Conservation (phyloP, 2,797 vertebrate genomes). For the Notoglanidium macrostoma region DNA sequence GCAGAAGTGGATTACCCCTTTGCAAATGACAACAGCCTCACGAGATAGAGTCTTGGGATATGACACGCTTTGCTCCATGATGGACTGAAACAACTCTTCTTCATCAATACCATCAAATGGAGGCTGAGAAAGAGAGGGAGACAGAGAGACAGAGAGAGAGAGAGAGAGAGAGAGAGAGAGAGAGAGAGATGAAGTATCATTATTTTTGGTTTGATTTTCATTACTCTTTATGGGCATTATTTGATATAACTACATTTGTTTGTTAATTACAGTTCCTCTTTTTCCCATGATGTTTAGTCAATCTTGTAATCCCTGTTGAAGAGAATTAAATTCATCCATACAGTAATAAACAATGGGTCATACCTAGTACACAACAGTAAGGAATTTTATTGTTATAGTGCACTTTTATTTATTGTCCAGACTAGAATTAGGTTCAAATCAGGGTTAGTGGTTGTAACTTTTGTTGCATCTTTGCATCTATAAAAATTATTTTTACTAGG, state of each 20-base stretch:
- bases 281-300: neutral
- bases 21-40: constrained; percentile 90
- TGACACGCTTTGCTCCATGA: constrained; percentile 88
- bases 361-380: neutral
- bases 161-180: constrained; percentile 36
- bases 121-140: constrained; percentile 69
- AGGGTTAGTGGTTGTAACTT: neutral
- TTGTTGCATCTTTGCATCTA: neutral
- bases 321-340: neutral
- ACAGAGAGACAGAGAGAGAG: too few relatives aligned
- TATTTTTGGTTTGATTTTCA: neutral
- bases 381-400: neutral
- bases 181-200: neutral
- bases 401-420: neutral
- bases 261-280: neutral
- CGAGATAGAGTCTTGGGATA: constrained; percentile 89
- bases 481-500: neutral
- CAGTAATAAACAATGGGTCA: neutral
- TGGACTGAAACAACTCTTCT: constrained; percentile 91
- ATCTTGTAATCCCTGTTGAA: neutral
- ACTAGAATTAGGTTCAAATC: neutral
- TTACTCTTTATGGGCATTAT: neutral
- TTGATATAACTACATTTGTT: neutral
- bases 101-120: constrained; percentile 92
- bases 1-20: constrained; percentile 78